phyloP scores from a whole-genome alignment of 2,113 vertebrate species.

The Columba janthina region DNA sequence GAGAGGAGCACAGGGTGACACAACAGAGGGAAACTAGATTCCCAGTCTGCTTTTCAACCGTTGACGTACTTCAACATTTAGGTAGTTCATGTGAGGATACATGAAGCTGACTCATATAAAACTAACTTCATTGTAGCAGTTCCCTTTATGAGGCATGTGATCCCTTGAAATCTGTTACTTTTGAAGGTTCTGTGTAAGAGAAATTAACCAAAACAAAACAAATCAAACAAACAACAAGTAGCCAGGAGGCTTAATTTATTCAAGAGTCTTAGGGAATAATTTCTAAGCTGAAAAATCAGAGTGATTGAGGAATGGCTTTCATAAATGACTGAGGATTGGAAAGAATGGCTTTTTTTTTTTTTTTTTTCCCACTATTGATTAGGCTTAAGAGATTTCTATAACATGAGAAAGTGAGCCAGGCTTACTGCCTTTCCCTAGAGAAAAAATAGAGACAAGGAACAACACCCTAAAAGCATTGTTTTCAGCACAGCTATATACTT shows the following conservation, averaged over 20 bases:
- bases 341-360: background rate
- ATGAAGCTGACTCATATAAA: background rate
- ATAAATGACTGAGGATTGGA: background rate
- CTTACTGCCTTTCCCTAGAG: background rate
- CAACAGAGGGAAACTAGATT: background rate
- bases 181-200: background rate
- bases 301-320: fast-evolving
- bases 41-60: background rate
- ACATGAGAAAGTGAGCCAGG: background rate
- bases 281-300: background rate
- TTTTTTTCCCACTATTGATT: background rate
- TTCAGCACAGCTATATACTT: background rate
- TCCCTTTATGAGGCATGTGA: background rate
- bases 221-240: background rate
- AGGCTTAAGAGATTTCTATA: background rate
- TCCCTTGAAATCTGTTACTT: background rate
- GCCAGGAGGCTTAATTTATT: background rate
- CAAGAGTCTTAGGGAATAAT: background rate
- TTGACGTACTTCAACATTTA: fast-evolving
- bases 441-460: background rate
- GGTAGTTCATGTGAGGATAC: background rate
- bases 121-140: background rate
- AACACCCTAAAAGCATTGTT: background rate
- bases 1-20: background rate
- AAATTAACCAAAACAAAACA: background rate